phyloP scores from a whole-genome alignment of 2,888 invertebrate species.

The Idaea biselata region DNA sequence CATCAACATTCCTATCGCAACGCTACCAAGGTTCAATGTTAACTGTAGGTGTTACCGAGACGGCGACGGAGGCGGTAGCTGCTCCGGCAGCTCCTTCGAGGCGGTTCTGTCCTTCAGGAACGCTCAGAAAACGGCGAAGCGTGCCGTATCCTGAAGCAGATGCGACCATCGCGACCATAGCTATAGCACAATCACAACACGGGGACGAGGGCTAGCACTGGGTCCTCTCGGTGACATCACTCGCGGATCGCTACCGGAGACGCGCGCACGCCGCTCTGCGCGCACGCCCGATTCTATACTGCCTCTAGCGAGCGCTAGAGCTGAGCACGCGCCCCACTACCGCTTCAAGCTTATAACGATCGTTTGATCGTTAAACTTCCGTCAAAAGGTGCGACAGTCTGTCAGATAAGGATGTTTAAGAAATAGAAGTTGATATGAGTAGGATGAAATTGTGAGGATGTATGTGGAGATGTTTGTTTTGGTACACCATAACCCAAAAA shows the following conservation, averaged over 20 bases:
- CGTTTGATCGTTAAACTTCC: not conserved
- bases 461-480: no score
- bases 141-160: constrained; percentile 77
- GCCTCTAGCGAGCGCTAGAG: constrained; percentile 41
- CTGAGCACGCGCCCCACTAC: constrained; percentile 38
- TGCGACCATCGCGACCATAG: constrained; percentile 77
- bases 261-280: constrained; percentile 59
- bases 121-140: constrained; percentile 74
- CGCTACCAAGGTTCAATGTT: constrained; percentile 37
- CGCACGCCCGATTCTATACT: constrained; percentile 39
- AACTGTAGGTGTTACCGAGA: constrained; percentile 58
- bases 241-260: constrained; percentile 41
- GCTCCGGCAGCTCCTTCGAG: constrained; percentile 51
- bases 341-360: constrained; percentile 18
- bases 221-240: constrained; percentile 63
- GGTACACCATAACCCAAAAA: no score
- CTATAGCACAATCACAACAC: constrained; percentile 58
- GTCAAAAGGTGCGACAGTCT: not conserved
- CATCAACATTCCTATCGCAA: constrained; percentile 56
- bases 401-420: not conserved
- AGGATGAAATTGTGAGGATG: no score
- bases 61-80: constrained; percentile 68
- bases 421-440: not conserved
- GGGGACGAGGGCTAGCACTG: constrained; percentile 47
- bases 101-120: constrained; percentile 64